These are phyloP conservation scores for Spialia ferax DNA, from an alignment of 2,888 invertebrate species.

Conservation along the genomic window DNA sequence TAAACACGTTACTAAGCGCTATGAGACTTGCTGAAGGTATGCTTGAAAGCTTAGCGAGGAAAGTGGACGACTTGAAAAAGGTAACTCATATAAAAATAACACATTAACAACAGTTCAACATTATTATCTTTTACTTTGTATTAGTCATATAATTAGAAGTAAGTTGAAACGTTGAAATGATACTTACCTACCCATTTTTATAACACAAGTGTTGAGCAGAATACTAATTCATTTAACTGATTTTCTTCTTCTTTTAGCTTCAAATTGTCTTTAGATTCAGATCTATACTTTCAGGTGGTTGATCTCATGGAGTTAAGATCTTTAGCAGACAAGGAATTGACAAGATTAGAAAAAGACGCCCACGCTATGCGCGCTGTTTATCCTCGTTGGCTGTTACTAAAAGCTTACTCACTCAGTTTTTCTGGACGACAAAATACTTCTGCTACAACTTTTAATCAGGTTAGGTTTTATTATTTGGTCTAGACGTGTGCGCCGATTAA, in stretches of 20 bases:
- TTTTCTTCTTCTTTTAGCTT: too few species aligned
- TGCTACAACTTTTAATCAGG: slow-evolving; percentile 61
- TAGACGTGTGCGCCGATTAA: too few species aligned
- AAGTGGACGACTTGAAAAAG: slow-evolving; percentile 77
- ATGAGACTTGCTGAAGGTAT: slow-evolving; percentile 77
- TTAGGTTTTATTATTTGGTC: too few species aligned
- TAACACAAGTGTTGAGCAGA: too few species aligned
- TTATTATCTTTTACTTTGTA: too few species aligned
- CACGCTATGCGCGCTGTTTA: slow-evolving; percentile 61
- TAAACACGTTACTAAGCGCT: slow-evolving; percentile 66
- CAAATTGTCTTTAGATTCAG: too few species aligned
- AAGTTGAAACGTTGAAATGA: too few species aligned
- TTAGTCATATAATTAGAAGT: too few species aligned
- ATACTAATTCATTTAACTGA: too few species aligned
- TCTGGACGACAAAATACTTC: slow-evolving; percentile 64
- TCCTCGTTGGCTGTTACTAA: slow-evolving; percentile 73
- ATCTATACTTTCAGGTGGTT: slow-evolving; percentile 63
- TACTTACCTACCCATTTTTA: too few species aligned
- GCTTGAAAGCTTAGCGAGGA: slow-evolving; percentile 77
- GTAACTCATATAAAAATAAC: slow-evolving; percentile 56
- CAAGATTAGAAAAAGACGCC: slow-evolving; percentile 66
- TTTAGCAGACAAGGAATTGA: slow-evolving; percentile 72
- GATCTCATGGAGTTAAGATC: slow-evolving; percentile 79
- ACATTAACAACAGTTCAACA: not conserved
- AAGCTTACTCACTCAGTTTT: slow-evolving; percentile 64